These are phyloP conservation scores for Oikopleura albicans DNA, from an alignment of 23 tunicate genomes.

Conservation along the genomic window DNA sequence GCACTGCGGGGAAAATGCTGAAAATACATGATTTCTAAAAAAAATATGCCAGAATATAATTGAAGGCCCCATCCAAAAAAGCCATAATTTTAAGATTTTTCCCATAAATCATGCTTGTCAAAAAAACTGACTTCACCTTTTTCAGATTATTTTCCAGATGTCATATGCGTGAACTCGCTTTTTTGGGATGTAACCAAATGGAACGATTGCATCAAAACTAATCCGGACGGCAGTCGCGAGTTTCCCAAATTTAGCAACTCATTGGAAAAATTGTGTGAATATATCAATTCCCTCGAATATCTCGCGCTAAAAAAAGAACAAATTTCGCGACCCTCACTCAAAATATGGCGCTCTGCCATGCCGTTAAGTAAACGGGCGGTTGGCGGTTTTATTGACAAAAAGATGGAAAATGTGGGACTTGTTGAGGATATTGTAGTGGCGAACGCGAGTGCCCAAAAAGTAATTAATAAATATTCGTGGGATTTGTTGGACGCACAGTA, in stretches of 20 bases:
- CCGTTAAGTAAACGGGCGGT: neutral
- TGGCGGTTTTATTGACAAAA: neutral
- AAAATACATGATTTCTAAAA: too few species aligned
- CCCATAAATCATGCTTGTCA: too few species aligned
- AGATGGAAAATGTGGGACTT: neutral
- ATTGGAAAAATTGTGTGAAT: neutral
- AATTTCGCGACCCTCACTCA: neutral
- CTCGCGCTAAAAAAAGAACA: neutral
- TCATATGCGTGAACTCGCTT: neutral
- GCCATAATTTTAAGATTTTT: too few species aligned
- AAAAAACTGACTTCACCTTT: too few species aligned
- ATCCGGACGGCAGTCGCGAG: neutral
- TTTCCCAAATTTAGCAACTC: neutral
- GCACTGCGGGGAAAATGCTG: too few species aligned
- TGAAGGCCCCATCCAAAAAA: too few species aligned
- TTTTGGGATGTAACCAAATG: neutral
- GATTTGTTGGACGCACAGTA: neutral
- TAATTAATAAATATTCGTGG: neutral
- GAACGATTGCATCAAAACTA: neutral
- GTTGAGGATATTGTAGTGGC: neutral
- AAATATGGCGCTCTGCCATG: neutral
- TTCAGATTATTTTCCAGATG: neutral
- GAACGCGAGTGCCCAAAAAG: neutral
- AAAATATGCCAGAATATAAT: too few species aligned
- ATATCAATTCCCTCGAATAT: neutral